These are phyloP conservation scores for Periplaneta americana DNA, from an alignment of 1,140 invertebrate genomes.

Conservation along the genomic window DNA sequence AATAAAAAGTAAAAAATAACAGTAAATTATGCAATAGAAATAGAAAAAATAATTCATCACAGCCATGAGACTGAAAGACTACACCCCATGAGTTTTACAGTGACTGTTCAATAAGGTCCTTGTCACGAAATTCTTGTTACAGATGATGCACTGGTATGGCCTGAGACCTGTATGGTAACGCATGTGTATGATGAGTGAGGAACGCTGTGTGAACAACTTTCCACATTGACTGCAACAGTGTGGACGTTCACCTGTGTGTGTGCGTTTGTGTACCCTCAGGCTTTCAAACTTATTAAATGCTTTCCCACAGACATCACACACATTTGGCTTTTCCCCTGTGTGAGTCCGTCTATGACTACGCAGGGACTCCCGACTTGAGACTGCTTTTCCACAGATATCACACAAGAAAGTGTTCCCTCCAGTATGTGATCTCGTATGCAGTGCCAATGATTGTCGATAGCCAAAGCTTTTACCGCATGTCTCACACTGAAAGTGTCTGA, in stretches of 20 bases:
- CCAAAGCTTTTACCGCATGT: constrained; percentile 57
- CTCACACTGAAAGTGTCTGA: constrained; percentile 65
- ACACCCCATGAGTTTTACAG: constrained; percentile 23
- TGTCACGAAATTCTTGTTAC: constrained; percentile 28
- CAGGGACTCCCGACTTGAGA: constrained; percentile 35
- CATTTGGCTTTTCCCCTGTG: constrained; percentile 44
- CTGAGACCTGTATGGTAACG: constrained; percentile 32
- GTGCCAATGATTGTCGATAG: neutral
- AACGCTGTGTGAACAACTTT: constrained; percentile 19
- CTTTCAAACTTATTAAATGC: constrained; percentile 40
- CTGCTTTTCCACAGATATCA: constrained; percentile 37
- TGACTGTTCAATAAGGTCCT: constrained; percentile 28
- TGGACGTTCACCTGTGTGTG: constrained; percentile 69
- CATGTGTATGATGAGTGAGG: constrained; percentile 17
- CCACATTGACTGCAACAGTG: constrained; percentile 28
- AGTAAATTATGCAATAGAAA: no score
- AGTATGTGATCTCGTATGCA: neutral
- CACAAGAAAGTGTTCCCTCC: constrained; percentile 43
- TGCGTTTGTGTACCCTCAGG: constrained; percentile 61
- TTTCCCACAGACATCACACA: constrained; percentile 42
- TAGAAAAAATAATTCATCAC: no score
- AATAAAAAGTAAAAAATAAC: no score
- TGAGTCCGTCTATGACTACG: constrained; percentile 49
- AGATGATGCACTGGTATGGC: constrained; percentile 22
- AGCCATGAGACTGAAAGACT: no score